These are phyloP conservation scores for Agapornis roseicollis DNA, from an alignment of 2,113 vertebrate species.

Conservation along the genomic window DNA sequence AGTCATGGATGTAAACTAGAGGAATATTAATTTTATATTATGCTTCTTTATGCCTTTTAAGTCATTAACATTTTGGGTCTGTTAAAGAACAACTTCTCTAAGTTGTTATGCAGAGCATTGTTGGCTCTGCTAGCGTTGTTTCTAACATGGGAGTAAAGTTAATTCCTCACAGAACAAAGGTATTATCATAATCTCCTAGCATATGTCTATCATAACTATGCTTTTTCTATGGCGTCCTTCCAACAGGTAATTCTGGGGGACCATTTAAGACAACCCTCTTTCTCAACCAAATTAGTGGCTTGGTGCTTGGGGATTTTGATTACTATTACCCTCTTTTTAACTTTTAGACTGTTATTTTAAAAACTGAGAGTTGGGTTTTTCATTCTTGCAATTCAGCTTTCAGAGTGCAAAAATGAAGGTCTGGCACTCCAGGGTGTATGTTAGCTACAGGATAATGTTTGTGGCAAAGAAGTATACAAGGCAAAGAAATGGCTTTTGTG, in stretches of 20 bases:
- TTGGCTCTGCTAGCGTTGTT: neutral
- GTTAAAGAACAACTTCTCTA: neutral
- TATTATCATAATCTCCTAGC: slow-evolving; percentile 36
- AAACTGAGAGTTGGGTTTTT: slow-evolving; percentile 4
- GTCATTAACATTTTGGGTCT: neutral
- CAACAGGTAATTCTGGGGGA: slow-evolving; percentile 27
- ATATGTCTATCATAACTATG: neutral
- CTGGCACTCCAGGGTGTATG: slow-evolving; percentile 62
- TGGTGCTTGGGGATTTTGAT: neutral
- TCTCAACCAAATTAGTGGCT: neutral
- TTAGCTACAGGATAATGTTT: slow-evolving; percentile 67
- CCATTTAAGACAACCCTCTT: neutral
- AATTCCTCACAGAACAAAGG: slow-evolving; percentile 33
- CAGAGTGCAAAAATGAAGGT: slow-evolving; percentile 51
- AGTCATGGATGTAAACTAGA: neutral
- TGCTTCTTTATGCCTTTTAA: neutral
- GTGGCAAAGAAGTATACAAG: slow-evolving; percentile 68
- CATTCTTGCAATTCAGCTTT: slow-evolving; percentile 25
- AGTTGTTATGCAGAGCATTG: neutral
- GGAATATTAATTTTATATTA: neutral
- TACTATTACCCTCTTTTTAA: slow-evolving; percentile 14
- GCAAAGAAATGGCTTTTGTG: slow-evolving; percentile 70
- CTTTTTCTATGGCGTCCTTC: neutral
- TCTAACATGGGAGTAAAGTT: slow-evolving; percentile 12
- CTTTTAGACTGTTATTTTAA: slow-evolving; percentile 47